Conservation (phyloP, 1,140 invertebrate genomes). For the Globodera ellingtonae region DNA sequence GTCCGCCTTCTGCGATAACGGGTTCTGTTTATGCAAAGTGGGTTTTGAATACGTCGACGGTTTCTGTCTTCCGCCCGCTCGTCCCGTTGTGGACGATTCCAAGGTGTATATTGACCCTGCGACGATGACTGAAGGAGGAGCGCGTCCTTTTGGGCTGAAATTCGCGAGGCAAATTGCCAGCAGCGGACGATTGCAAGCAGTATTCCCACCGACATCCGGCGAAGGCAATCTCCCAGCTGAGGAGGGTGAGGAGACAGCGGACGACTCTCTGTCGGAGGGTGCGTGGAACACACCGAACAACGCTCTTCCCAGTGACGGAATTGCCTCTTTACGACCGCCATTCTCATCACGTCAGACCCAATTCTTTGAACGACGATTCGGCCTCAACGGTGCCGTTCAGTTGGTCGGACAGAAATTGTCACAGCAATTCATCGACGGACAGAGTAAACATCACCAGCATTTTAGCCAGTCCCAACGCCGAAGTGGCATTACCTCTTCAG, state of each 20-base stretch:
- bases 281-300: not conserved
- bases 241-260: not conserved
- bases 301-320: not conserved
- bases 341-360: not conserved
- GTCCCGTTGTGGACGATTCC: slow-evolving; percentile 44
- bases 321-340: not conserved
- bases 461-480: no score
- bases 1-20: slow-evolving; percentile 60
- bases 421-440: no score
- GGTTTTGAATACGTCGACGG: slow-evolving; percentile 42
- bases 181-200: not conserved
- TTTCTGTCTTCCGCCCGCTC: slow-evolving; percentile 50
- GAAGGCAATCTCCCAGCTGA: no score
- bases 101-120: slow-evolving; percentile 30
- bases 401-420: no score
- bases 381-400: no score
- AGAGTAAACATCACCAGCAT: no score
- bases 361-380: not conserved
- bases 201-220: no score
- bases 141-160: no score
- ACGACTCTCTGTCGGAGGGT: not conserved
- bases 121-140: not conserved
- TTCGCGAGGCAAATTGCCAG: not conserved
- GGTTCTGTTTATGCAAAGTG: slow-evolving; percentile 58
- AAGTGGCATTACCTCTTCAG: no score